Evolutionary conservation across 2,113 vertebrate species (phyloP).

Genomic region (Zeus faber): DNA sequence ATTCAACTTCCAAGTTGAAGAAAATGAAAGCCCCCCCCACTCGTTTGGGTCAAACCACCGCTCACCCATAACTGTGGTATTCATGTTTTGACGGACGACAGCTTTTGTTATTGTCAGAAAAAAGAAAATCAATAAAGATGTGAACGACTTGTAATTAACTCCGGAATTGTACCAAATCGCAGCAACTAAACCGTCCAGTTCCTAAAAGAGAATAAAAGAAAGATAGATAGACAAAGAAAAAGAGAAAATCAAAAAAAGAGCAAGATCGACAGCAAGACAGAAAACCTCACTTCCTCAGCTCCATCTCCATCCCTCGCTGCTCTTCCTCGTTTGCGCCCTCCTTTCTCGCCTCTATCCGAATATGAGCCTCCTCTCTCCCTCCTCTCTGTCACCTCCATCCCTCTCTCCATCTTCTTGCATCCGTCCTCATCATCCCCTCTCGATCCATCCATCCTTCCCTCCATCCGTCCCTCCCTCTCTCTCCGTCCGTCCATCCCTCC

Average conservation of each 20-base stretch:
- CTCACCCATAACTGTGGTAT: no score
- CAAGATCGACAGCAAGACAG: background rate
- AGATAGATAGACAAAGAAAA: background rate
- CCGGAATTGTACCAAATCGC: background rate
- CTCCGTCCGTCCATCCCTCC: background rate
- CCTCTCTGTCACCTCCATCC: background rate
- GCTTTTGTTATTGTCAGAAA: no score
- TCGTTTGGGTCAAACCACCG: no score
- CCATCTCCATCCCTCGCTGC: no score
- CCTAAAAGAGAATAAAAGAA: background rate
- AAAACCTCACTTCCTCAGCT: background rate
- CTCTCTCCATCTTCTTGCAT: background rate
- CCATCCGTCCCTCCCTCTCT: background rate
- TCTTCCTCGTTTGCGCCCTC: background rate
- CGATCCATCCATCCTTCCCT: background rate
- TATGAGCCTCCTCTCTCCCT: background rate
- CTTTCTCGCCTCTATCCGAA: background rate
- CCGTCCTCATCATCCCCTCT: background rate
- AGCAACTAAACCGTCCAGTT: background rate
- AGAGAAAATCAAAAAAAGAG: background rate
- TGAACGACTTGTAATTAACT: background rate
- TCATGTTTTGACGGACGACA: no score
- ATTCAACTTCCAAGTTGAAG: no score
- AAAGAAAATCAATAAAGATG: slow-evolving; percentile 30
- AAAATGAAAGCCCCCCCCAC: no score